Percentiles rank a stretch among this genome's conserved stretches.
Conservation (phyloP, 2,888 invertebrate genomes). For the Clusia tigrina region DNA sequence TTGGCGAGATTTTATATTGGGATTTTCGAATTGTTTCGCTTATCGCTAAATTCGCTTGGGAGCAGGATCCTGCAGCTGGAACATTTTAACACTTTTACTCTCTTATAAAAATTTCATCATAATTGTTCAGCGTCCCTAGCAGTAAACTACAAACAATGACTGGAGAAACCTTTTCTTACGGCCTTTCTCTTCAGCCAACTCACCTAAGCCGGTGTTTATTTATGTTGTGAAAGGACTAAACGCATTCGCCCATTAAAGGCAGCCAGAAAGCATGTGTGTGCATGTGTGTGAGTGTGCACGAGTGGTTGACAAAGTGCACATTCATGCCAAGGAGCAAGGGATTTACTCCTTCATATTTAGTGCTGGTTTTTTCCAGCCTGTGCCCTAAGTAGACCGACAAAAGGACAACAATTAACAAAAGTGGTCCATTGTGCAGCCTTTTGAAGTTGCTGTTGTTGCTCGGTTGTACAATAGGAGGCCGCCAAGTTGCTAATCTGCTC, state of each 20-base stretch:
- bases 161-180: not conserved
- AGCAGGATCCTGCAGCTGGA: no score
- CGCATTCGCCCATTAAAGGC: conserved; percentile 24
- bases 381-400: conserved; percentile 33
- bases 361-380: conserved; percentile 3
- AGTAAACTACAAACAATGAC: not conserved
- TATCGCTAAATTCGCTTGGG: no score
- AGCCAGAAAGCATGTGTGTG: not conserved
- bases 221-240: conserved; percentile 20
- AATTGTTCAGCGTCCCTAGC: not conserved
- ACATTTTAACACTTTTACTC: no score
- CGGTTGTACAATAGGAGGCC: conserved; percentile 45
- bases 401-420: conserved; percentile 32
- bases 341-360: conserved; percentile 26
- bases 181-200: conserved; percentile 6
- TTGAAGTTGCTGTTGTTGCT: conserved; percentile 55
- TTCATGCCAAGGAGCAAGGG: conserved; percentile 27
- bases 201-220: conserved; percentile 14
- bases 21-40: no score
- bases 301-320: conserved; percentile 28
- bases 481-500: conserved; percentile 26
- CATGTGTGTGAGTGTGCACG: no score
- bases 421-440: conserved; percentile 35
- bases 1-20: no score
- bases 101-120: no score